Base-by-base conservation (phyloP, 2,888 invertebrate genomes). In the Stenchaetothrips biformis region DNA sequence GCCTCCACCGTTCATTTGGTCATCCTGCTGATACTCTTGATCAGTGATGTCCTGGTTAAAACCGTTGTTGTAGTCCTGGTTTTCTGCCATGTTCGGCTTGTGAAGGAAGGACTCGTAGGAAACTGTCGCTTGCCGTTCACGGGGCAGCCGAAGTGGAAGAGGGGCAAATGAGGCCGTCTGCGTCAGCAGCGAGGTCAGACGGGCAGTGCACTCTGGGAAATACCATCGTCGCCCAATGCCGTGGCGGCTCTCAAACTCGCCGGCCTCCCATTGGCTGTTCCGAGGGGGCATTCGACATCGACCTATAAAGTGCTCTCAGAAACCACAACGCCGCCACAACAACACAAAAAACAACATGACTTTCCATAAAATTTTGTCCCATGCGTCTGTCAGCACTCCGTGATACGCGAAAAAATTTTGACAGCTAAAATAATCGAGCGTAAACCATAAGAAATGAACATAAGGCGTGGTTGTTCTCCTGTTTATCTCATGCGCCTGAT, bases 21-120 rank as follows among this genome's bases (percentile, higher is more conserved):
- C 86, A 89, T 89, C 89, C 87, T 92, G 91, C 83, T 89, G 88
- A 83, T 89, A 89, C 84, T 88, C 88, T 87, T 92, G 91, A 85
- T 92, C 92, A 37, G 67, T 74, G 25, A 74, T 74, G 25, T 74
- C 67, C 25, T 74, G 67, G 25, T 74, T 74, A 74, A 74, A 74
- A 21, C 67, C 67, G 67, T 74, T 74, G 67, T 74, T 74, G 67
- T 74, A 74, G 11, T 74, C 67, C 25, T 74, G 67, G 67, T 74
- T 74, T 25, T 74, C 67, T 74, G 67, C 67, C 67, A 74, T 74
- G 7, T 9, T 74, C 21, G 67, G 59, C 59, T 9, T 59, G 59
- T 59, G 9, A 59, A 59, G 59, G 8, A 4, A 37, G 2, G 37
- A 37, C 37, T 37, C 37, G 37, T 1, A 37, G 37, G 1, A 37